phyloP scores from a whole-genome alignment of 2,888 invertebrate genomes.

The Nasonovia ribisnigri region DNA sequence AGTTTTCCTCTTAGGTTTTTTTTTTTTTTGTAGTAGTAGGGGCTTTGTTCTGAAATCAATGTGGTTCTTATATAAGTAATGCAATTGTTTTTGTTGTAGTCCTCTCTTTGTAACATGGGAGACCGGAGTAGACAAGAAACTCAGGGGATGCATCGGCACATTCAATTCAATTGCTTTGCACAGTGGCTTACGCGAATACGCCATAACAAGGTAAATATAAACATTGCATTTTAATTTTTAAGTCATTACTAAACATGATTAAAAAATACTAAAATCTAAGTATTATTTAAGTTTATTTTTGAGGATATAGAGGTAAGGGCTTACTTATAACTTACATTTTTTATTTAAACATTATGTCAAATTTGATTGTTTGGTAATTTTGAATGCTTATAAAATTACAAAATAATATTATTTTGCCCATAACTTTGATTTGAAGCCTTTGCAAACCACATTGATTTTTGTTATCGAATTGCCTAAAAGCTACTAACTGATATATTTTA shows the following conservation, averaged over 20 bases:
- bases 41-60: constrained; percentile 17
- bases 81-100: constrained; percentile 74
- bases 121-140: constrained; percentile 93
- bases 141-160: constrained; percentile 98
- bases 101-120: constrained; percentile 99
- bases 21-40: constrained; percentile 11
- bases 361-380: background rate
- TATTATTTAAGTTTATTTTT: background rate
- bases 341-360: background rate
- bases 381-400: background rate
- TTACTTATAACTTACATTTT: background rate
- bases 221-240: background rate
- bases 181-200: constrained; percentile 94
- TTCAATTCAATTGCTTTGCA: constrained; percentile 97
- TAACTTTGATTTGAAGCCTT: background rate
- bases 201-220: constrained; percentile 81
- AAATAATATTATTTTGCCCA: background rate
- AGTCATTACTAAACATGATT: background rate
- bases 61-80: constrained; percentile 13
- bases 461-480: background rate
- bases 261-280: background rate
- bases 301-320: no score
- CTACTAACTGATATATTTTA: background rate
- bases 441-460: background rate
- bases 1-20: constrained; percentile 43